Evolutionary conservation across 1,140 invertebrate species (phyloP), one percentile per base, ranked within the genome.

Genomic region (Psilanteris sp.): DNA sequence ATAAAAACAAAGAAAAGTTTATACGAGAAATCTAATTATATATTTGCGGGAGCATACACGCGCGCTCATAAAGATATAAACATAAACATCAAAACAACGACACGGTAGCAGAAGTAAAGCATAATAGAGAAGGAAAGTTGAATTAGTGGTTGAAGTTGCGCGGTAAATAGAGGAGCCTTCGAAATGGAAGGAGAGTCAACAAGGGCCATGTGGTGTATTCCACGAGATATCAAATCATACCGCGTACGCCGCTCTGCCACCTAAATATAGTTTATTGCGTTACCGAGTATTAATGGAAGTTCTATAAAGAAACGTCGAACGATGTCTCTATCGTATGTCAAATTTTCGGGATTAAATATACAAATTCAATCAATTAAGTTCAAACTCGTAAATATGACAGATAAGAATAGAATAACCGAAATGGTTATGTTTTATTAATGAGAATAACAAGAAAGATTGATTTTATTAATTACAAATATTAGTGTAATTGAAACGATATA

Each of bases 211-310:
- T 86, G 85, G 85, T 32, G 32, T 59, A 73, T 85, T 85, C 83
- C 81, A 83, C 77, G 79, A 86, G 85, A 86, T 86, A 86, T 85
- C 84, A 84, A 85, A 85, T 85, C 83, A 84, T 86, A 83, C 82
- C 71, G 78, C 78, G 79, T 79, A 82, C 78, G 79, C 80, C 79
- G 82, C 80, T 66, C 82, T 79, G 81, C 84, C 78, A 81, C 81
- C 83, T 85, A 87, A 87, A 85, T 85, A 85, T 87, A 87, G 84
- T 87, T 87, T 87, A 87, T 87, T 85, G 78, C 85, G 81, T 87
- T 87, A 85, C 84, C 80, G 74, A 81, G 85, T 85, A 87, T 87
- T 85, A 87, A 87, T 86, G 84, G 84, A 81, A 37, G 76, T 84
- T 79, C 78, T 81, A 81, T 82, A 66, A 62, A 79, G 79, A 82